These are phyloP conservation scores for Drosophila busckii DNA, from an alignment of 1,140 invertebrate species.

Conservation along the genomic window DNA sequence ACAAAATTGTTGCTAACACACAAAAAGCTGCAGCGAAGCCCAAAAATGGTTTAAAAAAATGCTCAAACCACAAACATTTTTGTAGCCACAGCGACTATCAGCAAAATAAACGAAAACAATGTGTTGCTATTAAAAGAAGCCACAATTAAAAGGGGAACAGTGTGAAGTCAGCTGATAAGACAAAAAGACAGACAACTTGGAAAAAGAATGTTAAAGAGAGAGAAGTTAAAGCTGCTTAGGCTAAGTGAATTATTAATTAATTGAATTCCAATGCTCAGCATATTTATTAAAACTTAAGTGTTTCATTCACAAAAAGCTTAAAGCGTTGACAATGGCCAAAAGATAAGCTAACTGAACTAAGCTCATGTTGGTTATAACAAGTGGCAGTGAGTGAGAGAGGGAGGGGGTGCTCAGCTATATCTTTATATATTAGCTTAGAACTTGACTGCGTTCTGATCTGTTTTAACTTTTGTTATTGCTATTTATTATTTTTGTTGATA, in stretches of 20 bases:
- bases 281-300: no score
- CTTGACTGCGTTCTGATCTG: no score
- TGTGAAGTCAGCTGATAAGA: neutral
- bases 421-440: no score
- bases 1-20: slow-evolving; percentile 13
- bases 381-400: neutral
- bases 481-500: slow-evolving; percentile 33
- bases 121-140: no score
- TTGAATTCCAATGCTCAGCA: no score
- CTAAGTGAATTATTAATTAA: neutral
- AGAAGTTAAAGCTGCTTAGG: neutral
- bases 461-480: slow-evolving; percentile 4
- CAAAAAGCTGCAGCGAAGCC: slow-evolving; percentile 22
- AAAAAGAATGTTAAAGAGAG: slow-evolving; percentile 12
- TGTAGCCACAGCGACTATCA: no score
- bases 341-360: no score
- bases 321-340: slow-evolving; percentile 16
- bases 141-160: slow-evolving; percentile 8
- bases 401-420: no score
- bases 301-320: slow-evolving; percentile 57
- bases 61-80: slow-evolving; percentile 2
- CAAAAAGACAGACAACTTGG: no score
- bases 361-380: slow-evolving; percentile 30
- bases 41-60: slow-evolving; percentile 25
- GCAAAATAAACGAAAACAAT: neutral